Base-by-base conservation (phyloP, 2,797 vertebrate species). In the Acanthornis magna region DNA sequence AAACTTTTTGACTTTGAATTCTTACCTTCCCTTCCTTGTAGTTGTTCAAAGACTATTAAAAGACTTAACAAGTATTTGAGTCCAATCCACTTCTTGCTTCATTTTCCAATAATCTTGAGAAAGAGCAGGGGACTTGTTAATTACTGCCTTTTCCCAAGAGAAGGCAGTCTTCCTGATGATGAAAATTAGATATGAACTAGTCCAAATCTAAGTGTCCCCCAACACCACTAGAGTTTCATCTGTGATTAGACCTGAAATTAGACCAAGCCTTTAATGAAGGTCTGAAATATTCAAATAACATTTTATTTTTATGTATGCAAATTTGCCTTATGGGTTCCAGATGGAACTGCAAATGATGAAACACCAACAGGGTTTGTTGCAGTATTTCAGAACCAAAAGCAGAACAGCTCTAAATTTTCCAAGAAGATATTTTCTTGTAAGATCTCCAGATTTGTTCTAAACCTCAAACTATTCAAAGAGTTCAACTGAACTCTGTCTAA, bases 271-370 rank as follows among this genome's bases (percentile, higher is more conserved):
- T 81, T 95, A 91, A 78, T 70, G 66, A 93, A 70, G 22, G 25
- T 57, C 70, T 93, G 62, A 88, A 91, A 94, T 88, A 95, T 75
- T 88, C 45, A 70, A 62, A 88, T 70, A 95, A 84, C 19, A 79
- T 84, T 91, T 96, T 90, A 81, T 81, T 94, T 95, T 95, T 92
- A 70, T 85, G 48, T 36, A 93, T 91, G 76, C 36, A 96, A 72
- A 93, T 96, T 94, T 91, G 75, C 42, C 62, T 81, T 95, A 80
- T 63, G 68, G 19, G 21, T 80, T 92, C 91, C 95, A 95, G 92
- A 95, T 96, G 89, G 82, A 96, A 86, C 30, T 81, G 34, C 45
- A 94, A 77, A 72, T 63, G 21, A 72, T 95, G 47, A 86, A 93
- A 61, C 53, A 89, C 26, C 53, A 85, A 45, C 23, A 67, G 19